Percentiles rank a stretch among this genome's conserved stretches.
Evolutionary conservation across 2,113 vertebrate genomes (phyloP).

Genomic region (Platichthys flesus): DNA sequence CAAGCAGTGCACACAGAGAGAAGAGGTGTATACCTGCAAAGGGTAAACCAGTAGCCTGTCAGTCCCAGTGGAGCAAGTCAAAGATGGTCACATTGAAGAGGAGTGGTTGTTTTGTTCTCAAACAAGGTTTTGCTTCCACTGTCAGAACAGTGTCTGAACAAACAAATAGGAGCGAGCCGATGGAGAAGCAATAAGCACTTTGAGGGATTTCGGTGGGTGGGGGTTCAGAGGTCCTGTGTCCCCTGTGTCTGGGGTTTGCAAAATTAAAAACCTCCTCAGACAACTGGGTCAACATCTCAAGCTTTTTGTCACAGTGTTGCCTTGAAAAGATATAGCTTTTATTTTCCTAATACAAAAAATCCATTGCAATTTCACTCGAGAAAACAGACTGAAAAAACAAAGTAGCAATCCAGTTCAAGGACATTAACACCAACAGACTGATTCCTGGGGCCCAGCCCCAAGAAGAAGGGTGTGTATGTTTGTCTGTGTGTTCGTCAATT

Average conservation of each 20-base stretch:
- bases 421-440: conserved; percentile 55
- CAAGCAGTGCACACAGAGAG: conserved; percentile 96
- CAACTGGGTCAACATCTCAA: conserved; percentile 74
- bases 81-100: conserved; percentile 32
- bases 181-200: conserved; percentile 78
- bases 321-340: conserved; percentile 52
- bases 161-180: conserved; percentile 54
- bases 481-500: conserved; percentile 32
- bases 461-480: conserved; percentile 45
- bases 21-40: conserved; percentile 99
- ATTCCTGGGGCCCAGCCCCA: conserved; percentile 52
- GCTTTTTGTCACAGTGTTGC: conserved; percentile 56
- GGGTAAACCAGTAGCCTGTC: conserved; percentile 77
- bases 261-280: conserved; percentile 55
- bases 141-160: conserved; percentile 55
- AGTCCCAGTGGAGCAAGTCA: conserved; percentile 43
- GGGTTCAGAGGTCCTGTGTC: conserved; percentile 45
- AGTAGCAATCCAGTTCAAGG: conserved; percentile 45
- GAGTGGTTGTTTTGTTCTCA: conserved; percentile 52
- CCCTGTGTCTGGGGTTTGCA: conserved; percentile 35
- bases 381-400: conserved; percentile 13
- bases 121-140: conserved; percentile 52
- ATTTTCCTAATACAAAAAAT: conserved; percentile 38
- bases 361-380: conserved; percentile 36
- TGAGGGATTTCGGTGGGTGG: conserved; percentile 75